Conservation (phyloP, 2,888 invertebrate genomes). For the Artemia sinica region DNA sequence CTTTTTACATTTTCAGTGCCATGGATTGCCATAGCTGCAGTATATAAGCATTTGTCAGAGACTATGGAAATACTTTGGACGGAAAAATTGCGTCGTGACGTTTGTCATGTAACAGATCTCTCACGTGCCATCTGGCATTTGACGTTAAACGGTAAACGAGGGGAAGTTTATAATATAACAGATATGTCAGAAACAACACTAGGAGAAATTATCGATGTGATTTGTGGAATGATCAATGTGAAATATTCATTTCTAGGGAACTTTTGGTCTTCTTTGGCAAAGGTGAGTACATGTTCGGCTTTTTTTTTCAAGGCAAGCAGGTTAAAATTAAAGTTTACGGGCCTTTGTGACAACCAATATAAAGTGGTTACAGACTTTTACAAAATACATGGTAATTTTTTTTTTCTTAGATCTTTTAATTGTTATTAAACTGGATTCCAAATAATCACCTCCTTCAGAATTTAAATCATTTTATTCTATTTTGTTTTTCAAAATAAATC, state of each 20-base stretch:
- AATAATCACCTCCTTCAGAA: too few species aligned
- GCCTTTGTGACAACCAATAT: too few species aligned
- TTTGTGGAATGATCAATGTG: conserved; percentile 65
- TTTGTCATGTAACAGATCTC: conserved; percentile 69
- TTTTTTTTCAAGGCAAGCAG: too few species aligned
- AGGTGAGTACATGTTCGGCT: conserved; percentile 37
- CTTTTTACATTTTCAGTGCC: conserved; percentile 43
- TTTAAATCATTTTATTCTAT: too few species aligned
- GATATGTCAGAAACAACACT: conserved; percentile 68
- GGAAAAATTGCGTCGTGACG: conserved; percentile 62
- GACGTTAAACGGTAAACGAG: conserved; percentile 31
- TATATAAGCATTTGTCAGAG: conserved; percentile 70
- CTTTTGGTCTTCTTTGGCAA: conserved; percentile 58
- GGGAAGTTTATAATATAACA: conserved; percentile 59
- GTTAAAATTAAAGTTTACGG: too few species aligned
- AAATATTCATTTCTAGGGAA: conserved; percentile 73
- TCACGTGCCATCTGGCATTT: conserved; percentile 63
- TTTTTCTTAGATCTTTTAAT: too few species aligned
- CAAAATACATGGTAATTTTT: too few species aligned
- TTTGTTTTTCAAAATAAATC: too few species aligned
- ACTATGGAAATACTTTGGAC: conserved; percentile 85
- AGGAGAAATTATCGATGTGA: conserved; percentile 57
- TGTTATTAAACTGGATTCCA: too few species aligned
- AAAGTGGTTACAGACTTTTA: too few species aligned
- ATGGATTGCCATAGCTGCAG: conserved; percentile 63